Evolutionary conservation across 2,888 invertebrate species (phyloP).

Genomic region (Mesorhabditis sp.): DNA sequence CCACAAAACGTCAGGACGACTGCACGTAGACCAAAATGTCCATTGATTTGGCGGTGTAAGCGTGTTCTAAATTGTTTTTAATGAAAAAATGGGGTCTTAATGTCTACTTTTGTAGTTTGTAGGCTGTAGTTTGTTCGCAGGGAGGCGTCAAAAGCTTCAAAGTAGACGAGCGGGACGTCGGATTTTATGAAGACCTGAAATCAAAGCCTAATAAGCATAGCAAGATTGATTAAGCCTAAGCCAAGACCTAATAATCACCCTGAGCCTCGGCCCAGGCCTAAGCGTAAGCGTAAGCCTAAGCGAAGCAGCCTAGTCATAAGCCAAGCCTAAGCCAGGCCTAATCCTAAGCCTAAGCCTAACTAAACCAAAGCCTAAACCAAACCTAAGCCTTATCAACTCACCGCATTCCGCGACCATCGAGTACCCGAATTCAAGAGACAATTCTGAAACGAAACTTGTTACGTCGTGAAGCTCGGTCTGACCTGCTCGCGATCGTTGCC

Average conservation of each 20-base stretch:
- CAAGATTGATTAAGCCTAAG: too few species aligned
- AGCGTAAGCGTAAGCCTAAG: too few species aligned
- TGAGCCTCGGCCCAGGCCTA: too few species aligned
- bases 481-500: not conserved
- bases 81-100: too few species aligned
- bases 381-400: not conserved
- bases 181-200: not conserved
- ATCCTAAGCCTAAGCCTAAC: too few species aligned
- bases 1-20: not conserved
- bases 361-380: too few species aligned
- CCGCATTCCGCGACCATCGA: not conserved
- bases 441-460: too few species aligned
- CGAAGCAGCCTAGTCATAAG: too few species aligned
- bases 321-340: too few species aligned
- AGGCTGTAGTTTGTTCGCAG: not conserved
- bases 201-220: not conserved
- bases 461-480: too few species aligned
- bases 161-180: not conserved
- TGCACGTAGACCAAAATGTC: not conserved
- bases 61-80: not conserved
- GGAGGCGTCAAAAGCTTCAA: not conserved
- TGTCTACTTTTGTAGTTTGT: not conserved
- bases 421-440: not conserved
- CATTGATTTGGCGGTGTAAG: not conserved
- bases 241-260: too few species aligned